These are phyloP conservation scores for Chionomys nivalis DNA, from an alignment of 2,113 vertebrate species.

Conservation along the genomic window DNA sequence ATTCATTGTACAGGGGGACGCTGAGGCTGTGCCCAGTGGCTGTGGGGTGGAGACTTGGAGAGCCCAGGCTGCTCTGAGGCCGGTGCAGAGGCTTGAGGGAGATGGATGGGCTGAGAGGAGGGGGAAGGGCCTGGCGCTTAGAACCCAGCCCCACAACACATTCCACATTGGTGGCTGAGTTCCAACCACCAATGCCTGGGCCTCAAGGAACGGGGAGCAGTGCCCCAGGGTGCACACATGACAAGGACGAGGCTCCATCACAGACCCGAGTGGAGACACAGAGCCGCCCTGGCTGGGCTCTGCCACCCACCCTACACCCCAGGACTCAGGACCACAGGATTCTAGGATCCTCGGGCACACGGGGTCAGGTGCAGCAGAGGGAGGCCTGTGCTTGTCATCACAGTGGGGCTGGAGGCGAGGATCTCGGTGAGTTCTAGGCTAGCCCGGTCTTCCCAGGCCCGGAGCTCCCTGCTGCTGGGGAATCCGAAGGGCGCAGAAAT, in stretches of 20 bases:
- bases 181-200: background rate
- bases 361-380: background rate
- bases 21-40: background rate
- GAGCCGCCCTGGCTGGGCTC: background rate
- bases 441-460: background rate
- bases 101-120: background rate
- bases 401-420: background rate
- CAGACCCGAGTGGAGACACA: too few relatives aligned
- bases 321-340: background rate
- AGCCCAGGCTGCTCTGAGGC: background rate
- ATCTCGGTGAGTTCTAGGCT: background rate
- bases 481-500: background rate
- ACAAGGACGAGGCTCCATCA: background rate
- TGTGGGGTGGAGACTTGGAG: accelerated
- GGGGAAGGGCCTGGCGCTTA: background rate
- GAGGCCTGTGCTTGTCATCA: too few relatives aligned
- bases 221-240: background rate
- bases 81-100: background rate
- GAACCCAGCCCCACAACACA: background rate
- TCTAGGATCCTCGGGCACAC: background rate
- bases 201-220: background rate
- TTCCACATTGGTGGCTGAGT: background rate
- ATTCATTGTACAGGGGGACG: background rate
- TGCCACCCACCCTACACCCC: background rate
- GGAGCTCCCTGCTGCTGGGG: background rate